These are phyloP conservation scores for Leptothorax acervorum DNA, from an alignment of 2,888 invertebrate genomes.

Conservation along the genomic window DNA sequence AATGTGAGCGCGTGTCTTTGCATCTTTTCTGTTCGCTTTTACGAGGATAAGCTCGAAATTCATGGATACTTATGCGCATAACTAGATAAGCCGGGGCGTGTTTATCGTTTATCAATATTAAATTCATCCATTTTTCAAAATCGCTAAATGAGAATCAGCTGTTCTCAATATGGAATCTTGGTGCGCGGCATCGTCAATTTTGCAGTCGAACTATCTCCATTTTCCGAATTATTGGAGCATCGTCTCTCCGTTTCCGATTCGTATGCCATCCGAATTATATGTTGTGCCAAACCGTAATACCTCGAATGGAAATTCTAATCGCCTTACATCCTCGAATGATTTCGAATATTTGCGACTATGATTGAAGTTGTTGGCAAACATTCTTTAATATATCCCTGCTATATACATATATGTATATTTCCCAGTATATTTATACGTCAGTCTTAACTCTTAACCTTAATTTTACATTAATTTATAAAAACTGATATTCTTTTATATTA, in stretches of 20 bases:
- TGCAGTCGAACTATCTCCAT: constrained; percentile 45
- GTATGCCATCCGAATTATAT: constrained; percentile 63
- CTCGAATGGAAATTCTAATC: constrained; percentile 59
- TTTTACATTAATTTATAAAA: background rate
- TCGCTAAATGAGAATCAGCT: constrained; percentile 34
- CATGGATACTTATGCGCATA: constrained; percentile 34
- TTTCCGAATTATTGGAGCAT: constrained; percentile 60
- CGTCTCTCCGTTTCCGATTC: constrained; percentile 49
- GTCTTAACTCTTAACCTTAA: background rate
- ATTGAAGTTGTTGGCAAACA: constrained; percentile 54
- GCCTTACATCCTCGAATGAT: constrained; percentile 62
- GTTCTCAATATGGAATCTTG: constrained; percentile 27
- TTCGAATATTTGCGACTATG: constrained; percentile 51
- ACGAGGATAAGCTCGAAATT: constrained; percentile 56
- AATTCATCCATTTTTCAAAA: background rate
- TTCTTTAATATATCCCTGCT: background rate
- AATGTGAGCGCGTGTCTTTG: constrained; percentile 58
- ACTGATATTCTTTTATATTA: background rate
- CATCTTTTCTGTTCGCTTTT: constrained; percentile 59
- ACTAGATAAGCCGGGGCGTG: constrained; percentile 30
- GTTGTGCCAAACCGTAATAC: constrained; percentile 60
- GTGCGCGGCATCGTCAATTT: constrained; percentile 1
- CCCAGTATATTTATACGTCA: background rate
- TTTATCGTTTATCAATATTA: constrained; percentile 39
- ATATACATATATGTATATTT: background rate